Evolutionary conservation across 2,113 vertebrate species (phyloP).

Genomic region (Peromyscus californicus): DNA sequence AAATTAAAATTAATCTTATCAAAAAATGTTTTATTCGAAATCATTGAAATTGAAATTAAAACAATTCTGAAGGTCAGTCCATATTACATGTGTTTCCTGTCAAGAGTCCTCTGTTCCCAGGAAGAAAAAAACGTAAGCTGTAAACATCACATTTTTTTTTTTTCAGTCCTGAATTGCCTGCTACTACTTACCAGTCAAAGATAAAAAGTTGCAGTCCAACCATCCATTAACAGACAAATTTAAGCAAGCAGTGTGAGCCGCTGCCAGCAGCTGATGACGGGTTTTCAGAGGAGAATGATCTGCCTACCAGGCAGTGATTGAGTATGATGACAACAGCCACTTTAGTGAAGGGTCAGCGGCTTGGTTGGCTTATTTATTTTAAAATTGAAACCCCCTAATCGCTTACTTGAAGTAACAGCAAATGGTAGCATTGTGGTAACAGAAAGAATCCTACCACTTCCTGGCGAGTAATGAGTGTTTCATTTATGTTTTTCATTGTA

Average conservation of each 20-base stretch:
- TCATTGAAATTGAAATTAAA: neutral
- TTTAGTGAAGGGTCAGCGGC: slow-evolving; percentile 38
- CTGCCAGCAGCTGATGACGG: neutral
- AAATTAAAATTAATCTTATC: neutral
- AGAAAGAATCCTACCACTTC: slow-evolving; percentile 56
- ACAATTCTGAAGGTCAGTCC: neutral
- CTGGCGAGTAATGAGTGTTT: neutral
- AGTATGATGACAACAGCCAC: slow-evolving; percentile 37
- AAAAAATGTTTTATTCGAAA: neutral
- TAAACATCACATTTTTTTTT: neutral
- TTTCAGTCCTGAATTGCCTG: slow-evolving; percentile 13
- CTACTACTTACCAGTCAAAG: slow-evolving; percentile 37
- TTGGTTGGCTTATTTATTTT: slow-evolving; percentile 45
- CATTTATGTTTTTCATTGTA: neutral
- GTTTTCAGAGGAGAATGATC: slow-evolving; percentile 17
- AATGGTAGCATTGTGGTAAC: slow-evolving; percentile 28
- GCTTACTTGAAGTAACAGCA: slow-evolving; percentile 64
- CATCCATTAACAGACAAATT: slow-evolving; percentile 30
- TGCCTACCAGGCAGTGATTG: neutral
- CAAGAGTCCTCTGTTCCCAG: slow-evolving; percentile 18
- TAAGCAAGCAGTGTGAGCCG: neutral
- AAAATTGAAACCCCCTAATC: slow-evolving; percentile 44
- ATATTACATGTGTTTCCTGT: neutral
- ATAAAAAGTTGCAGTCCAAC: neutral
- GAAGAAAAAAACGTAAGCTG: neutral